Conservation (phyloP, 2,888 invertebrate species). For the Asteroscopus sphinx region DNA sequence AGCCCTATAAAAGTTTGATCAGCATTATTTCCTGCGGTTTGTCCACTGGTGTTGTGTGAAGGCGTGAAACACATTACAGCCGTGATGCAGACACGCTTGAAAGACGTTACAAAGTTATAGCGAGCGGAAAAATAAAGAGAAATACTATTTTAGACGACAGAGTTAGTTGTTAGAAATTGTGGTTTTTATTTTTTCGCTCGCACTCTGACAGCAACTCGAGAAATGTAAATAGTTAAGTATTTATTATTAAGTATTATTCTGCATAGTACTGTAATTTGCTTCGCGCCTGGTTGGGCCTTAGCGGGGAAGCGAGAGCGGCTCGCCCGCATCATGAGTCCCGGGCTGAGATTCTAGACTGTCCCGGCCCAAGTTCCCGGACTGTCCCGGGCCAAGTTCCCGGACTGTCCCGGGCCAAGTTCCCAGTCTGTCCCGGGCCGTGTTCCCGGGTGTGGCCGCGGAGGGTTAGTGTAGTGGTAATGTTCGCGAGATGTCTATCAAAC, state of each 20-base stretch:
- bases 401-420: not conserved
- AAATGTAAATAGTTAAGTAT: constrained; percentile 85
- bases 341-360: constrained; percentile 18
- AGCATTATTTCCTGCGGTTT: constrained; percentile 53
- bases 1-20: constrained; percentile 53
- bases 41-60: constrained; percentile 62
- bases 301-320: constrained; percentile 45
- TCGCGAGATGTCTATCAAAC: constrained; percentile 80
- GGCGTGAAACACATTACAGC: constrained; percentile 87
- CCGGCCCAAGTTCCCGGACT: constrained; percentile 9
- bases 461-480: constrained; percentile 69
- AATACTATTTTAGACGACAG: constrained; percentile 23
- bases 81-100: constrained; percentile 63
- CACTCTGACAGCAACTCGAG: constrained; percentile 55
- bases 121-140: constrained; percentile 24
- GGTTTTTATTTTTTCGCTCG: constrained; percentile 54
- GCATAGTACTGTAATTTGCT: constrained; percentile 84
- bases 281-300: constrained; percentile 75
- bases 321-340: constrained; percentile 27
- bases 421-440: constrained; percentile 9
- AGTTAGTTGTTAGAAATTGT: constrained; percentile 38
- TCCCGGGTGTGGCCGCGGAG: constrained; percentile 30
- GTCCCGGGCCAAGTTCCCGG: not conserved
- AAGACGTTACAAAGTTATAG: constrained; percentile 26
- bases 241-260: constrained; percentile 83